Evolutionary conservation across 1,140 invertebrate species (phyloP), one percentile per base, ranked within the genome.

Genomic region (Halesus radiatus): DNA sequence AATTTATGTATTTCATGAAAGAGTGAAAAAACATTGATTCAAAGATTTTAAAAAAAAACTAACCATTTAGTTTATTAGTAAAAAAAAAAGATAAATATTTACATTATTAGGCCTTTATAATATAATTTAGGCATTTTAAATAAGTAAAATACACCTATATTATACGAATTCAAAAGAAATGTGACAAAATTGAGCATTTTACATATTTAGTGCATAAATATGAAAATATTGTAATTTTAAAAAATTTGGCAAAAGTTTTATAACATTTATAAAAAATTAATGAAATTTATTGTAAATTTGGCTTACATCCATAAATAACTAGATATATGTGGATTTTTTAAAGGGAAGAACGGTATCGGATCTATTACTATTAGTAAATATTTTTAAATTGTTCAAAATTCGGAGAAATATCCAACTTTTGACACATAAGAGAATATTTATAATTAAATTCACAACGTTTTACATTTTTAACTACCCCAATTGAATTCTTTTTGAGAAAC

Each of bases 121-220:
- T 13, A 45, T 45, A 45, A 45, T 45, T 45, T 45, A 45, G 37
- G 37, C 37, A 13, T 45, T 45, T 45, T 4, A 37, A 37, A 37
- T 4, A 37, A 45, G 37, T 45, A 60, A 22, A 22, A 7, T 60
- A 60, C 56, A 8, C 23, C 7, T 45, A 60, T 23, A 13, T 58
- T 58, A 20, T 58, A 20, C 22, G n/a, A 10, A 58, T 60, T 60
- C 1, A 15, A 23, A 56, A 18, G 53, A 56, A 60, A 60, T 60
- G 23, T 60, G 18, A 60, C 18, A 60, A 56, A 60, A 60, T 60
- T 60, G 56, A 60, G 56, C 56, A 60, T 60, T 60, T 23, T 60
- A 23, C 13, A 45, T 60, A 22, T 60, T 60, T 23, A 20, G 56
- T 22, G 56, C 56, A 23, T 60, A 60, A 60, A 22, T 22, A 60